A percentile compares a stretch with the other conserved stretches of the same genome.
Conservation (phyloP, 2,888 invertebrate species). For the Timema cristinae region DNA sequence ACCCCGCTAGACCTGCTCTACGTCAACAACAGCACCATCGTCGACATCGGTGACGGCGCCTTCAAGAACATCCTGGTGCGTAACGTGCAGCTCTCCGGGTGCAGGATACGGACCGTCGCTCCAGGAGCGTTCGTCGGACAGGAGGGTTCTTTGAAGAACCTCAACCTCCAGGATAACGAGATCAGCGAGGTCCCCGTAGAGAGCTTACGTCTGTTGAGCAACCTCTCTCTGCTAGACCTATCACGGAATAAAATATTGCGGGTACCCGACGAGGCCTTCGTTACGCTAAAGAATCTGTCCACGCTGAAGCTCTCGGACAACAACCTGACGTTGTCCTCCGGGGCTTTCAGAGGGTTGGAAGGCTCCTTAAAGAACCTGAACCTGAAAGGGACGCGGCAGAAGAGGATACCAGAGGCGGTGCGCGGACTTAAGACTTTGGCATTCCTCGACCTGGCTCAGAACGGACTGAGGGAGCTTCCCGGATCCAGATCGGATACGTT, state of each 20-base stretch:
- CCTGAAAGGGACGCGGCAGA: slow-evolving; percentile 80
- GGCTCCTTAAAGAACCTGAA: slow-evolving; percentile 81
- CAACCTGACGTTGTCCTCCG: slow-evolving; percentile 67
- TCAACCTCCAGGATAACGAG: slow-evolving; percentile 78
- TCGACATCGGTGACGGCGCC: slow-evolving; percentile 59
- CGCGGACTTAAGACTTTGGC: slow-evolving; percentile 73
- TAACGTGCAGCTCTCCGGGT: slow-evolving; percentile 81
- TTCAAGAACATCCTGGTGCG: slow-evolving; percentile 68
- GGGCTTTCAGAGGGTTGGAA: slow-evolving; percentile 75
- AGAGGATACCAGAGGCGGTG: slow-evolving; percentile 73
- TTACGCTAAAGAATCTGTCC: slow-evolving; percentile 64
- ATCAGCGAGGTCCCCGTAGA: slow-evolving; percentile 72
- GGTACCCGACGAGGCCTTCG: slow-evolving; percentile 73
- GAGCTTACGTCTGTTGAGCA: slow-evolving; percentile 62
- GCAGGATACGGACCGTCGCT: slow-evolving; percentile 67
- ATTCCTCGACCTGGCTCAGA: slow-evolving; percentile 85
- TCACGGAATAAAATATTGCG: slow-evolving; percentile 73
- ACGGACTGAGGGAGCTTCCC: slow-evolving; percentile 76
- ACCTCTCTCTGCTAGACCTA: slow-evolving; percentile 75
- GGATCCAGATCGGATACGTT: slow-evolving; percentile 62
- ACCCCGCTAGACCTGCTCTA: slow-evolving; percentile 78
- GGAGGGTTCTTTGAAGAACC: slow-evolving; percentile 71
- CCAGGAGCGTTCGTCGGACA: slow-evolving; percentile 78
- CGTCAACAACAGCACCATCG: slow-evolving; percentile 81
- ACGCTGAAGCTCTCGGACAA: slow-evolving; percentile 86